phyloP scores from a whole-genome alignment of 2,888 invertebrate species.

The Tetramorium bicarinatum region DNA sequence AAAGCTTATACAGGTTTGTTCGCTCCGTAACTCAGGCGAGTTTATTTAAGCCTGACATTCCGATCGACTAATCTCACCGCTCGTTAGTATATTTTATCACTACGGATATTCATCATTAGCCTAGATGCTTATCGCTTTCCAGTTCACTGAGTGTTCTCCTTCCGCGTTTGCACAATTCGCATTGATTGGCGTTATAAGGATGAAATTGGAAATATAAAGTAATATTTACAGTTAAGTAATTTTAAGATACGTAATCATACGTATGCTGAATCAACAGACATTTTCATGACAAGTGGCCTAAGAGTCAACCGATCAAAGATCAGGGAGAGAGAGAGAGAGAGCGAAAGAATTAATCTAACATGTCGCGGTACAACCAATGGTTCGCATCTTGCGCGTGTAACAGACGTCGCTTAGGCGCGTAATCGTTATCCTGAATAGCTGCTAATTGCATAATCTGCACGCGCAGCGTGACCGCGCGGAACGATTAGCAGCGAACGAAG shows the following conservation, averaged over 20 bases:
- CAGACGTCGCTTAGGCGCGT: slow-evolving; percentile 46
- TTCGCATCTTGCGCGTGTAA: not conserved
- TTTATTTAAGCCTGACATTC: slow-evolving; percentile 70
- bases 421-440: slow-evolving; percentile 55
- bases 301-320: not conserved
- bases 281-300: not conserved
- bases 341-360: slow-evolving; percentile 11
- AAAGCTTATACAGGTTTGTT: slow-evolving; percentile 5
- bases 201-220: not conserved
- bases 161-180: too few species aligned
- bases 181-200: not conserved
- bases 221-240: not conserved
- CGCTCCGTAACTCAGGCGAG: not conserved
- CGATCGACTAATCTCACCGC: slow-evolving; percentile 79
- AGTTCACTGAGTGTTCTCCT: slow-evolving; percentile 65
- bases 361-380: not conserved
- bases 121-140: slow-evolving; percentile 55
- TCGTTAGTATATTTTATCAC: slow-evolving; percentile 79
- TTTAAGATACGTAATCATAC: not conserved
- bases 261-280: not conserved
- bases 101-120: slow-evolving; percentile 28
- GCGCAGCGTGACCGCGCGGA: slow-evolving; percentile 46
- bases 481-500: slow-evolving; percentile 47
- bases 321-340: not conserved
- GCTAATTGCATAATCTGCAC: slow-evolving; percentile 57